Conservation (phyloP, 2,888 invertebrate genomes). For the Eulithis prunata region DNA sequence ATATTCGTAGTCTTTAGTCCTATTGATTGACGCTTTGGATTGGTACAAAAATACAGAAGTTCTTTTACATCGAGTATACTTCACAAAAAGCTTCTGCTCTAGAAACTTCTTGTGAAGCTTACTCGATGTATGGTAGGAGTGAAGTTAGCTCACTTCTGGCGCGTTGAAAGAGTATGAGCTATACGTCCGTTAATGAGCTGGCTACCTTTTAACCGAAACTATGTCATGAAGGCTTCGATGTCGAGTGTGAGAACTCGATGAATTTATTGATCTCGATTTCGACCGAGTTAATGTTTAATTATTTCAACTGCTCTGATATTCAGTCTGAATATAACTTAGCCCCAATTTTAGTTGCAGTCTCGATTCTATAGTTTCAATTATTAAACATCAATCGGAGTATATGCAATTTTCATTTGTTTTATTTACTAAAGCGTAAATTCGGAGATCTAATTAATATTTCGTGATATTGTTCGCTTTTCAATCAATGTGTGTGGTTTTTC, state of each 20-base stretch:
- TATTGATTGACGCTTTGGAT: no score
- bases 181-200: constrained; percentile 36
- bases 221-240: constrained; percentile 39
- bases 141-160: no score
- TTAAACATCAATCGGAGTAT: constrained; percentile 7
- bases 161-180: neutral
- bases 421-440: neutral
- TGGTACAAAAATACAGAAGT: no score
- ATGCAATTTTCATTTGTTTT: neutral
- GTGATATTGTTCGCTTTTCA: neutral
- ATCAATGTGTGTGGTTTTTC: neutral
- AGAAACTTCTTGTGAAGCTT: no score
- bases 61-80: no score
- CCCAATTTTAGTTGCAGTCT: neutral
- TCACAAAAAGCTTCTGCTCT: no score
- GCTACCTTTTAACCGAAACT: constrained; percentile 35
- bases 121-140: no score
- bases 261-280: constrained; percentile 45
- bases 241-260: constrained; percentile 41
- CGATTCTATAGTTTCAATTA: neutral
- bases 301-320: constrained; percentile 22
- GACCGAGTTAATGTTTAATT: constrained; percentile 35
- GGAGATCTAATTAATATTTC: neutral
- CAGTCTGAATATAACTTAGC: constrained; percentile 5
- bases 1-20: no score